phyloP scores from a whole-genome alignment of 2,797 vertebrate genomes.

The Coluber constrictor region DNA sequence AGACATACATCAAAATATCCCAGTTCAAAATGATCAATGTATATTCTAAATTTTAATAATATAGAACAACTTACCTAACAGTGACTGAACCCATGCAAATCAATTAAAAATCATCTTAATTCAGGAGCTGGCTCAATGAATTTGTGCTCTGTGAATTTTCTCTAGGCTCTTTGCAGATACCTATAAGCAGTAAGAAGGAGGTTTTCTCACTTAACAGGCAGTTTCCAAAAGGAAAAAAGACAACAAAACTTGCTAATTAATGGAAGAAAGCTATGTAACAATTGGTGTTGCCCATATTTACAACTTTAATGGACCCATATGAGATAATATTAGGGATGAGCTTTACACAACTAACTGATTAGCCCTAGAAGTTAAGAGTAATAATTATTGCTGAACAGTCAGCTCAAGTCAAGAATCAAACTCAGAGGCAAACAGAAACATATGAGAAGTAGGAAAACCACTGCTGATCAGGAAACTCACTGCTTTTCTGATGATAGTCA shows the following conservation, averaged over 20 bases:
- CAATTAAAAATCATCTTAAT: neutral
- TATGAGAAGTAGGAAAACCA: neutral
- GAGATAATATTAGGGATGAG: neutral
- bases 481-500: neutral
- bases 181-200: neutral
- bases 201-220: neutral
- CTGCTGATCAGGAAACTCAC: neutral
- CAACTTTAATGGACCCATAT: neutral
- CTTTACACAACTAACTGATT: neutral
- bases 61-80: neutral
- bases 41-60: neutral
- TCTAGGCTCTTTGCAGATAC: neutral
- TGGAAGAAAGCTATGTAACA: neutral
- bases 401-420: neutral
- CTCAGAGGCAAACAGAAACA: neutral
- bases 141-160: neutral
- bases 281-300: neutral
- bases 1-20: neutral
- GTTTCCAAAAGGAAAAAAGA: neutral
- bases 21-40: neutral
- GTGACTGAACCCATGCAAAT: neutral
- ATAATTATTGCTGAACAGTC: neutral
- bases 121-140: neutral
- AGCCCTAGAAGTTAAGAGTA: neutral
- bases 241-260: neutral